phyloP scores from a whole-genome alignment of 2,888 invertebrate genomes.

The Erebia aethiops region DNA sequence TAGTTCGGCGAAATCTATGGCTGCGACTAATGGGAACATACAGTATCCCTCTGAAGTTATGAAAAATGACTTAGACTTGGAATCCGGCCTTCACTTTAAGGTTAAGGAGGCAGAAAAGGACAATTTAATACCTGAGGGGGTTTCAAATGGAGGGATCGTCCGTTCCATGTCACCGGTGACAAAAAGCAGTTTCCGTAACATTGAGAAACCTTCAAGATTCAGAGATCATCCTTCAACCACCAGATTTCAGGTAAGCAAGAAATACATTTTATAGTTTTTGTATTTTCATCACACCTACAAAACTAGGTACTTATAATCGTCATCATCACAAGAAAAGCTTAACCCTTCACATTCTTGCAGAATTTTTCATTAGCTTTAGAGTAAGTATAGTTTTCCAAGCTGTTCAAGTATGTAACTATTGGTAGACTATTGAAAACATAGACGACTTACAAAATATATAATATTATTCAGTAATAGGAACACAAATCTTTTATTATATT shows the following conservation, averaged over 20 bases:
- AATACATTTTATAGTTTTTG: background rate
- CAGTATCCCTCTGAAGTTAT: constrained; percentile 69
- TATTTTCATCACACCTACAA: background rate
- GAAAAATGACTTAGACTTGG: constrained; percentile 60
- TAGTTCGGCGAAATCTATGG: constrained; percentile 81
- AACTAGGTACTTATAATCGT: too few relatives aligned
- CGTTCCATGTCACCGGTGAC: constrained; percentile 64
- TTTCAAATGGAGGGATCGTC: constrained; percentile 51
- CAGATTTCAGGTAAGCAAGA: constrained; percentile 81
- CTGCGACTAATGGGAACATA: constrained; percentile 77
- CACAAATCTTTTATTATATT: too few relatives aligned
- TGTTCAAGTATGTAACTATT: too few relatives aligned
- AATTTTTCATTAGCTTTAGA: too few relatives aligned
- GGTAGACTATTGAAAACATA: too few relatives aligned
- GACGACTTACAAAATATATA: too few relatives aligned
- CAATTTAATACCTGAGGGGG: constrained; percentile 55
- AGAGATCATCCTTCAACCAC: constrained; percentile 84
- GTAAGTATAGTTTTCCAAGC: too few relatives aligned
- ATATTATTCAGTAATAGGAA: too few relatives aligned
- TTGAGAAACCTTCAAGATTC: constrained; percentile 84
- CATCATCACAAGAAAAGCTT: too few relatives aligned
- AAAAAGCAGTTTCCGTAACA: constrained; percentile 85
- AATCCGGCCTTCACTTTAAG: constrained; percentile 68
- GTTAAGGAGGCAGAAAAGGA: constrained; percentile 62
- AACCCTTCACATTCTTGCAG: too few relatives aligned